Evolutionary conservation across 2,888 invertebrate genomes (phyloP).

Genomic region (Drosophila barbarae): DNA sequence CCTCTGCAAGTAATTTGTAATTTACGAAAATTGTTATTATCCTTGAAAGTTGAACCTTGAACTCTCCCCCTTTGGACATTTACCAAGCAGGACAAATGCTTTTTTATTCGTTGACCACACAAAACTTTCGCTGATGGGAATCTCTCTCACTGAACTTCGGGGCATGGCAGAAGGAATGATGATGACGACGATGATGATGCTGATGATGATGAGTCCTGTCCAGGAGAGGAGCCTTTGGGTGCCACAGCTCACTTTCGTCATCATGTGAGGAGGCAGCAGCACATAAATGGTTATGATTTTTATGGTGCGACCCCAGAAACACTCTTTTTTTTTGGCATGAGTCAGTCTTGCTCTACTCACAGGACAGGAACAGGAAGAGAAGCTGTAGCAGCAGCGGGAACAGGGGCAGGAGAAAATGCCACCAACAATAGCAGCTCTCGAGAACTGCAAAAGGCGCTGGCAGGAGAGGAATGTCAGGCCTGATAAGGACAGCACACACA

Average conservation of each 20-base stretch:
- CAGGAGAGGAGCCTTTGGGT: neutral
- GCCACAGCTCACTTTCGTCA: neutral
- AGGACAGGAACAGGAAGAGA: constrained; percentile 17
- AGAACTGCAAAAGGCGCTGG: constrained; percentile 34
- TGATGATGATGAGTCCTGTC: constrained; percentile 21
- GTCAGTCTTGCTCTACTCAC: constrained; percentile 36
- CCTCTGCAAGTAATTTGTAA: constrained; percentile 60
- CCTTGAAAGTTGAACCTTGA: constrained; percentile 47
- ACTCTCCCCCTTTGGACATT: constrained; percentile 27
- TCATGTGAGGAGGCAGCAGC: constrained; percentile 7
- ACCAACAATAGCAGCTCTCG: constrained; percentile 53
- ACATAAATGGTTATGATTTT: constrained; percentile 70
- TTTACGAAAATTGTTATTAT: constrained; percentile 71
- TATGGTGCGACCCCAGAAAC: constrained; percentile 61
- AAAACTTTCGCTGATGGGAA: constrained; percentile 47
- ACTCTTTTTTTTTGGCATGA: constrained; percentile 59
- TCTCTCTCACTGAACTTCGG: constrained; percentile 38
- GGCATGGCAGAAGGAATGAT: constrained; percentile 10
- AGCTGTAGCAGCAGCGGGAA: constrained; percentile 4
- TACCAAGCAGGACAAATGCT: constrained; percentile 43
- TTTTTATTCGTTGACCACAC: constrained; percentile 57
- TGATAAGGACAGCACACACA: constrained; percentile 49
- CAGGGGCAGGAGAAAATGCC: constrained; percentile 14
- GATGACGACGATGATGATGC: constrained; percentile 13
- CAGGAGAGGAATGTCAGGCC: constrained; percentile 55